Evolutionary conservation across 1,140 invertebrate genomes (phyloP).

Genomic region (Helicoverpa zea): DNA sequence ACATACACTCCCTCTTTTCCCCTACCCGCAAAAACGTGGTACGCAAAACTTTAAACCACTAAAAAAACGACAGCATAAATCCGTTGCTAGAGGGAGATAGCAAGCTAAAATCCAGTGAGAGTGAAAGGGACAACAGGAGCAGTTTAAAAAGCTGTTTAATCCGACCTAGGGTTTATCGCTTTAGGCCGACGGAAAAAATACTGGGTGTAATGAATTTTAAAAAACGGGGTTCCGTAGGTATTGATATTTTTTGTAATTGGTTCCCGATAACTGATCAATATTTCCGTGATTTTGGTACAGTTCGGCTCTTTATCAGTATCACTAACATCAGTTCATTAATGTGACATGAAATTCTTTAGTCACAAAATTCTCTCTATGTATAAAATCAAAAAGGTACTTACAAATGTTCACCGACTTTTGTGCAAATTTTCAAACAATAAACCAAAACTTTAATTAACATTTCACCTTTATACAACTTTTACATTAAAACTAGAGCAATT

Average conservation of each 20-base stretch:
- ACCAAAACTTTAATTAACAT: too few relatives aligned
- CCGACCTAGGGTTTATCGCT: conserved; percentile 44
- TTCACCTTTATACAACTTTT: background rate
- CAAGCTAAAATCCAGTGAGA: background rate
- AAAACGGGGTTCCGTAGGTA: background rate
- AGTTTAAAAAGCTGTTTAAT: conserved; percentile 49
- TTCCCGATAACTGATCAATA: background rate
- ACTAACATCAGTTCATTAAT: too few relatives aligned
- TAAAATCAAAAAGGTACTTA: too few relatives aligned
- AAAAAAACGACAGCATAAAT: conserved; percentile 29
- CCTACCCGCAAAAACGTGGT: conserved; percentile 9
- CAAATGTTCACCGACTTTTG: too few relatives aligned
- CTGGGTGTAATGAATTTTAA: conserved; percentile 36
- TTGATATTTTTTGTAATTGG: background rate
- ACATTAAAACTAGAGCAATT: conserved; percentile 6
- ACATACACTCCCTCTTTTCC: background rate
- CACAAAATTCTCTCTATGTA: too few relatives aligned
- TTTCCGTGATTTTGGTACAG: too few relatives aligned
- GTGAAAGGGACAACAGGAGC: conserved; percentile 2
- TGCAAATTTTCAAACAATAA: too few relatives aligned
- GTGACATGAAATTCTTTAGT: too few relatives aligned
- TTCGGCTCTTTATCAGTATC: too few relatives aligned
- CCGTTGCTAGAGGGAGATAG: conserved; percentile 7
- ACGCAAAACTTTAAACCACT: conserved; percentile 35
- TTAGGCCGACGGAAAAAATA: conserved; percentile 43